phyloP scores from a whole-genome alignment of 2,113 vertebrate genomes.

The Larimichthys crocea region DNA sequence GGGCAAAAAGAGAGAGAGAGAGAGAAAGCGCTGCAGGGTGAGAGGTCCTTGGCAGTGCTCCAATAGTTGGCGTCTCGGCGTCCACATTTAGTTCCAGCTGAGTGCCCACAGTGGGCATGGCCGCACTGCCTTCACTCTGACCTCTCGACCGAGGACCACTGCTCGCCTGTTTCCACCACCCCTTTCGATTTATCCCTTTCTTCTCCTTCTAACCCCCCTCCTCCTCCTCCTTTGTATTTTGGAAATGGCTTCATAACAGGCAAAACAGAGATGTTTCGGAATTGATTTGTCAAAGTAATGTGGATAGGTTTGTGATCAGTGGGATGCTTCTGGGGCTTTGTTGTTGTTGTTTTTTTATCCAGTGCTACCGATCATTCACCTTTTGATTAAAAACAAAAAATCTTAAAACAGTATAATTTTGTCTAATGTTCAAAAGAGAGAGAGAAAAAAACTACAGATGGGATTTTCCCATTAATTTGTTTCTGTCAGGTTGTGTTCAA shows the following conservation, averaged over 20 bases:
- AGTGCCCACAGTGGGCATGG: conserved; percentile 79
- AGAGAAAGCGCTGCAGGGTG: conserved; percentile 70
- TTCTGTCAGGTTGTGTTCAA: conserved; percentile 7
- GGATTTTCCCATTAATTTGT: conserved; percentile 20
- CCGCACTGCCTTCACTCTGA: conserved; percentile 71
- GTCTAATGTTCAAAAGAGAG: conserved; percentile 24
- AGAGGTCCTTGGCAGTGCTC: conserved; percentile 84
- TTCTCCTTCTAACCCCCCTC: conserved; percentile 44
- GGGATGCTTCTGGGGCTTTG: conserved; percentile 27
- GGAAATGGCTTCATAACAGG: conserved; percentile 77
- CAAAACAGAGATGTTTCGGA: conserved; percentile 67
- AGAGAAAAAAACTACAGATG: conserved; percentile 9
- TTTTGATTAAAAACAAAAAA: conserved; percentile 39
- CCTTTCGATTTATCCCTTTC: conserved; percentile 77
- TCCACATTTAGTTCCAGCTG: conserved; percentile 85
- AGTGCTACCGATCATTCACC: conserved; percentile 22
- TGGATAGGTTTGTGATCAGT: conserved; percentile 38
- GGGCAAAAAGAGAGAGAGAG: conserved; percentile 57
- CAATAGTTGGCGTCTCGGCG: conserved; percentile 78
- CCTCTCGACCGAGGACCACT: conserved; percentile 80
- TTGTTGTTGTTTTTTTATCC: conserved; percentile 9
- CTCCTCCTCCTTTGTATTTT: conserved; percentile 62
- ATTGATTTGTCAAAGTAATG: conserved; percentile 76
- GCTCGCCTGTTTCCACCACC: conserved; percentile 77
- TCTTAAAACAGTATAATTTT: conserved; percentile 16